phyloP scores from a whole-genome alignment of 2,113 vertebrate genomes.

The Vidua chalybeata region DNA sequence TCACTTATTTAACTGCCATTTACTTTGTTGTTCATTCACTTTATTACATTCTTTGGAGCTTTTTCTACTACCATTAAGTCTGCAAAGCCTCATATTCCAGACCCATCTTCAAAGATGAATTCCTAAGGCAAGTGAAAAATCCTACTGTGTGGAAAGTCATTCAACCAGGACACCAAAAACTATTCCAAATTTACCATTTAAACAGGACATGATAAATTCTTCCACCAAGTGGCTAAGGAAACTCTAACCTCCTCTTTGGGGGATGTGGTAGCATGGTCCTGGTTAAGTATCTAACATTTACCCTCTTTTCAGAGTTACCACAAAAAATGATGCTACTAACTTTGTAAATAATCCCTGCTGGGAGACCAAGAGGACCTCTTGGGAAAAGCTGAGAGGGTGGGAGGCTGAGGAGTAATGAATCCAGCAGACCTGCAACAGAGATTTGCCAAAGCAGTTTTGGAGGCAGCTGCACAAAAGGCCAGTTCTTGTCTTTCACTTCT shows the following conservation, averaged over 20 bases:
- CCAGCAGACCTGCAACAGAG: neutral
- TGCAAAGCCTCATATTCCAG: neutral
- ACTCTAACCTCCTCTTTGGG: neutral
- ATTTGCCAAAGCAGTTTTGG: neutral
- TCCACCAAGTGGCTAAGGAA: neutral
- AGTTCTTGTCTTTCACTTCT: neutral
- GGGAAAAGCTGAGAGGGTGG: neutral
- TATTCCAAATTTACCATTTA: neutral
- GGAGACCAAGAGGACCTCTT: neutral
- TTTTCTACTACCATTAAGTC: neutral
- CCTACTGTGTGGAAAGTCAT: neutral
- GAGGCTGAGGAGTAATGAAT: neutral
- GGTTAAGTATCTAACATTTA: neutral
- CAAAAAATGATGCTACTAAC: neutral
- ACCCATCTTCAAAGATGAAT: neutral
- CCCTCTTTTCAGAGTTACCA: neutral
- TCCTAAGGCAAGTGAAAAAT: neutral
- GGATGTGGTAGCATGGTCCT: neutral
- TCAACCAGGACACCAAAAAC: neutral
- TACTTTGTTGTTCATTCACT: constrained; percentile 8
- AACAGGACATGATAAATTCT: neutral
- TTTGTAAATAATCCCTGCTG: neutral
- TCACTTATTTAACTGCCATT: constrained; percentile 14
- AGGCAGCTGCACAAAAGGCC: neutral
- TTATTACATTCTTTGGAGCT: neutral